These are phyloP conservation scores for Pseudopodoces humilis DNA, from an alignment of 2,113 vertebrate species.

Conservation along the genomic window DNA sequence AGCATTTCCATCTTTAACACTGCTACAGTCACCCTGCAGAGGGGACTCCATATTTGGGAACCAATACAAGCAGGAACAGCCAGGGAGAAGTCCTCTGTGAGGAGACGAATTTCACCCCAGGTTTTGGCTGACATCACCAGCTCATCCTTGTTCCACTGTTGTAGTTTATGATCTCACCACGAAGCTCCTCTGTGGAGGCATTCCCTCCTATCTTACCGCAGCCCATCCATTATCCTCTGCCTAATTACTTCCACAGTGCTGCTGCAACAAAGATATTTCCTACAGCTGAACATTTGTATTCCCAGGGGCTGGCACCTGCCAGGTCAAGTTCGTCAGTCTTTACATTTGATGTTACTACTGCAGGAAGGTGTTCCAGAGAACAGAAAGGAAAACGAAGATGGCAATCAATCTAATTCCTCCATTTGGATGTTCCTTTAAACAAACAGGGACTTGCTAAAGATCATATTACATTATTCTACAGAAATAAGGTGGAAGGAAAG, in stretches of 20 bases:
- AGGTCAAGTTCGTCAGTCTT: conserved; percentile 1
- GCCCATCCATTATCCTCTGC: not conserved
- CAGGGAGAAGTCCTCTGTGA: not conserved
- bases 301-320: not conserved
- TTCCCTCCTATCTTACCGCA: not conserved
- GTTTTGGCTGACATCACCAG: not conserved
- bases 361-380: not conserved
- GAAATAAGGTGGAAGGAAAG: not conserved
- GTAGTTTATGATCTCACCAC: not conserved
- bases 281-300: not conserved
- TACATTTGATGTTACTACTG: not conserved
- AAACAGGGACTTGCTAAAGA: not conserved
- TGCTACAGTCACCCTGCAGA: not conserved
- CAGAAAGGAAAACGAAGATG: not conserved
- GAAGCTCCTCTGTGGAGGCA: not conserved
- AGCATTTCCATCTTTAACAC: not conserved
- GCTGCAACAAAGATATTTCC: not conserved
- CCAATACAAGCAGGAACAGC: not conserved
- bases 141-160: not conserved
- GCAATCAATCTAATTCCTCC: not conserved
- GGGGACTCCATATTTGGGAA: not conserved
- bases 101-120: not conserved
- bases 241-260: not conserved
- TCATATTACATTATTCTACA: not conserved
- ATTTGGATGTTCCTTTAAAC: not conserved